Evolutionary conservation across 1,140 invertebrate genomes (phyloP).

Genomic region (Gonatopus flavifemur): DNA sequence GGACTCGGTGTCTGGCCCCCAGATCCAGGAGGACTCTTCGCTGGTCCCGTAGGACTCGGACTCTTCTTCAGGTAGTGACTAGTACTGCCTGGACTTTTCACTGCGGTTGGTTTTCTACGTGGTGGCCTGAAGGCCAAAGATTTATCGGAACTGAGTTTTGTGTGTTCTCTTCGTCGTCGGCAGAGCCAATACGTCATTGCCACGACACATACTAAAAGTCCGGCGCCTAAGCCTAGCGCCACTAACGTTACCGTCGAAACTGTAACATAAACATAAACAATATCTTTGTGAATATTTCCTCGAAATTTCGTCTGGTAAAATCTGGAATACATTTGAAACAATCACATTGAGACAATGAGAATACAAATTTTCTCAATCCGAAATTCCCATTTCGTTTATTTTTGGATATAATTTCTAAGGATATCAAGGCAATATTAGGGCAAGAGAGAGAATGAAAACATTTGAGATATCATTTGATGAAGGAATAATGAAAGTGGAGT

Average conservation of each 20-base stretch:
- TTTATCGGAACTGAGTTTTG: constrained; percentile 58
- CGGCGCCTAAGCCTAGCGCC: constrained; percentile 64
- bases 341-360: too few species aligned
- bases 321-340: too few species aligned
- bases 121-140: constrained; percentile 63
- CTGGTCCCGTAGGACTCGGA: constrained; percentile 76
- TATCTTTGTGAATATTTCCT: too few species aligned
- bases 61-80: constrained; percentile 86
- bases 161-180: constrained; percentile 55
- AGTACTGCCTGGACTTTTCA: constrained; percentile 66
- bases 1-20: constrained; percentile 49
- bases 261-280: too few species aligned
- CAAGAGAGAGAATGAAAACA: too few species aligned
- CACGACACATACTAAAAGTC: constrained; percentile 62
- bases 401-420: too few species aligned
- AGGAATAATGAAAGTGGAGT: too few species aligned
- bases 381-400: too few species aligned
- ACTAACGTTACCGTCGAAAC: constrained; percentile 66
- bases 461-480: too few species aligned
- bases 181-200: constrained; percentile 65
- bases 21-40: constrained; percentile 60
- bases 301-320: too few species aligned
- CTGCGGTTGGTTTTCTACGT: constrained; percentile 67
- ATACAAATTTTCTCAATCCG: too few species aligned
- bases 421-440: too few species aligned